Percentiles rank a stretch among this genome's conserved stretches.
Evolutionary conservation across 2,888 invertebrate genomes (phyloP).

Genomic region (Ochropacha duplaris): DNA sequence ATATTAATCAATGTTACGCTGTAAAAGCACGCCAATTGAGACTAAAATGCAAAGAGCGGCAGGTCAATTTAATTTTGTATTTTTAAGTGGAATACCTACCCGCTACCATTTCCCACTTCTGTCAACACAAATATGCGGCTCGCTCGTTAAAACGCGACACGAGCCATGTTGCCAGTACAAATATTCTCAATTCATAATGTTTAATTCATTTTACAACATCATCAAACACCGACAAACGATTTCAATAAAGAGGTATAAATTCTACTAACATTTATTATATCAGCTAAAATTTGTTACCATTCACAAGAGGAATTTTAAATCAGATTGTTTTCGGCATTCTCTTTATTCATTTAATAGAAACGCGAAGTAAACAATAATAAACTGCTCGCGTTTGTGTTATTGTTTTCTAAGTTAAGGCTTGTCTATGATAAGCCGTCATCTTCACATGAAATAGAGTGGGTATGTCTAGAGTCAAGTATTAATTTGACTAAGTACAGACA

Average conservation of each 20-base stretch:
- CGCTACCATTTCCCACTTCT: not conserved
- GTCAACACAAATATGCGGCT: not conserved
- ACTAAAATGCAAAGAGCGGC: not conserved
- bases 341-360: not conserved
- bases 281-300: not conserved
- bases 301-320: not conserved
- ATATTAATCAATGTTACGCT: too few species aligned
- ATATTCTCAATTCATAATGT: not conserved
- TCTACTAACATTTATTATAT: not conserved
- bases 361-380: not conserved
- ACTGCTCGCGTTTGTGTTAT: not conserved
- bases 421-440: not conserved
- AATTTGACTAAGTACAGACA: too few species aligned
- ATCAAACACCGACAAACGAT: not conserved
- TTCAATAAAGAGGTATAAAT: not conserved
- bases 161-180: not conserved
- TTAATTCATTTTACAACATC: not conserved
- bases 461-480: too few species aligned
- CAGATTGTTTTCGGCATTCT: not conserved
- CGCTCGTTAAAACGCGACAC: not conserved
- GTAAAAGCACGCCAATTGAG: not conserved
- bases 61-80: not conserved
- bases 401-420: too few species aligned
- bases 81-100: not conserved
- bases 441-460: too few species aligned